Base-by-base conservation (phyloP, 1,140 invertebrate species). In the Nylanderia fulva region DNA sequence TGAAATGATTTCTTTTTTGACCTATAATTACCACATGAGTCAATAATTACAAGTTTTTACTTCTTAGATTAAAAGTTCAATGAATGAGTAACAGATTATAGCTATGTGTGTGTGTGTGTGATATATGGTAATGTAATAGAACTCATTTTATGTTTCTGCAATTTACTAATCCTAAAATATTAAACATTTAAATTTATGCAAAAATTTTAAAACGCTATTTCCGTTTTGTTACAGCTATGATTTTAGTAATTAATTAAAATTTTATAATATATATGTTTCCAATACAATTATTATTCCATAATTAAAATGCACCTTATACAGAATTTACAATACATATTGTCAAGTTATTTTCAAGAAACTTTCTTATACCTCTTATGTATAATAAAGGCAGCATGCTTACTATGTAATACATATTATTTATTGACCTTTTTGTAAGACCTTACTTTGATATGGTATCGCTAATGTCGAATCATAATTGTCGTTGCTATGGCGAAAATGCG, bases 341-440 rank as follows among this genome's bases (percentile, higher is more conserved):
- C 29, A 21, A 8, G 61, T 15, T 33, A 8, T n/a, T 13, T n/a
- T 39, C 36, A 18, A 27, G 33, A 71, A 72, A 56, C 69, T 72
- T 72, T 52, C 11, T 27, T 27, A 18, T 21, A 72, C 7, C 5
- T n/a, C n/a, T 33, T 1, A 9, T 21, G 27, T 54, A 33, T 15
- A 29, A n/a, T 72, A 33, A 24, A 68, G 24, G 11, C 9, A 15
- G 45, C 18, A 0, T 33, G 48, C 11, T 11, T 42, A 24, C 8
- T 24, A n/a, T 54, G 36, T 36, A 33, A 56, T 72, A 72, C 69
- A 56, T n/a, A n/a, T 72, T 72, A 56, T 72, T 72, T 72, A 72
- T 56, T 1, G n/a, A 3, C 2, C 24, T 15, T 21, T 71, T 29
- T n/a, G 9, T 11, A 33, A 33, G 29, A 33, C 29, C 68, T 3